phyloP scores from a whole-genome alignment of 1,140 invertebrate species.

The Propsilocerus akamusi region DNA sequence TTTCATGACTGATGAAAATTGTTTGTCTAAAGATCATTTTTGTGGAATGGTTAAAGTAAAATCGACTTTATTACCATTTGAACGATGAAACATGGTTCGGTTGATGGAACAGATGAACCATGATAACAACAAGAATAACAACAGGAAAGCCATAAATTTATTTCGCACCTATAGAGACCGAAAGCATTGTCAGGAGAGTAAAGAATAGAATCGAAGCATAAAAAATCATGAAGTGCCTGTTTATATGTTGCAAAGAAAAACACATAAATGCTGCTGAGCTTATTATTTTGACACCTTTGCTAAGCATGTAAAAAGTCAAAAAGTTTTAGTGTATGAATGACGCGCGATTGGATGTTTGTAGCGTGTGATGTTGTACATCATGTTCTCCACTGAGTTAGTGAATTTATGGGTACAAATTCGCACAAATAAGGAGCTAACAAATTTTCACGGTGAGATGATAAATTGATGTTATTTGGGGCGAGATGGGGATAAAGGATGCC shows the following conservation, averaged over 20 bases:
- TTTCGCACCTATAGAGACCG: no score
- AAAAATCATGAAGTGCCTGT: background rate
- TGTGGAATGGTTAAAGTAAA: no score
- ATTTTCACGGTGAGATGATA: background rate
- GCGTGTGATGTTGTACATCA: background rate
- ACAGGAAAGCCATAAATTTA: no score
- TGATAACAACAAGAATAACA: no score
- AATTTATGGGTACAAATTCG: background rate
- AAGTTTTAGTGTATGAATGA: background rate
- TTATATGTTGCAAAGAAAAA: background rate
- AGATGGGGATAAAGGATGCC: background rate
- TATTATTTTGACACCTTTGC: background rate
- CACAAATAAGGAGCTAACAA: background rate
- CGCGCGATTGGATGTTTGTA: background rate
- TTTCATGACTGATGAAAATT: no score
- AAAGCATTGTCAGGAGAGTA: no score
- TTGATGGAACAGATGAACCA: no score
- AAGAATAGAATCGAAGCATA: no score
- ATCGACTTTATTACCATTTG: no score
- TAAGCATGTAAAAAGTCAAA: background rate
- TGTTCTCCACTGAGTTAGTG: no score
- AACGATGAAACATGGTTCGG: no score
- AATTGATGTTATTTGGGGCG: background rate
- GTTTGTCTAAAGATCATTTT: no score
- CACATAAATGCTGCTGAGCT: background rate